These are phyloP conservation scores for Geotrupes spiniger DNA, from an alignment of 2,888 invertebrate genomes.

Conservation along the genomic window DNA sequence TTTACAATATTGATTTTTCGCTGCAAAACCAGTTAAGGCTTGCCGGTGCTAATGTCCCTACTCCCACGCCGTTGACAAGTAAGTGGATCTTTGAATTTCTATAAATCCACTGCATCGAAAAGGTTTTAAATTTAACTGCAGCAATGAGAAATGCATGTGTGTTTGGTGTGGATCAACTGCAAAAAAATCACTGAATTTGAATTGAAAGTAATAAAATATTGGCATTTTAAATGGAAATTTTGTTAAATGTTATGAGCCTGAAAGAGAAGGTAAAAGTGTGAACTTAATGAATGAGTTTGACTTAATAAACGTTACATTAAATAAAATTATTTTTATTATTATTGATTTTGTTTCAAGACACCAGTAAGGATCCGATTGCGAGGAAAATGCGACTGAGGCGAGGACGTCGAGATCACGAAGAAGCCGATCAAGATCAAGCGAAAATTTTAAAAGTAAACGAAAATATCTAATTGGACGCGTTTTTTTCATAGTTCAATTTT, in stretches of 20 bases:
- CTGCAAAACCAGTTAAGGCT: conserved; percentile 89
- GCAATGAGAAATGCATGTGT: background rate
- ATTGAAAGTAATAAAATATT: too few relatives aligned
- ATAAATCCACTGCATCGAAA: background rate
- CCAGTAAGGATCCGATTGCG: conserved; percentile 88
- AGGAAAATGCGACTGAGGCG: conserved; percentile 86
- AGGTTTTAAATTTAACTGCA: background rate
- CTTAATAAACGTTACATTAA: background rate
- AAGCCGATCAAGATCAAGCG: conserved; percentile 81
- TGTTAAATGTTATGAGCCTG: too few relatives aligned
- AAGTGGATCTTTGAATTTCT: too few relatives aligned
- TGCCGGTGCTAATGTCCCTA: conserved; percentile 84
- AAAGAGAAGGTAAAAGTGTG: background rate
- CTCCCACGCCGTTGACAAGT: conserved; percentile 69
- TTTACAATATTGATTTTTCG: conserved; percentile 99
- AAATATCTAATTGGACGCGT: background rate
- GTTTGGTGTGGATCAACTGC: too few relatives aligned
- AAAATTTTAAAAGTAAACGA: conserved; percentile 73
- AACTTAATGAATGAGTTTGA: background rate
- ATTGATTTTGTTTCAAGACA: conserved; percentile 48
- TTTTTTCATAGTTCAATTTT: conserved; percentile 29
- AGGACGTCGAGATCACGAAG: conserved; percentile 73
- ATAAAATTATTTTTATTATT: background rate
- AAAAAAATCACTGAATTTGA: too few relatives aligned
- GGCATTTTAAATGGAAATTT: too few relatives aligned